Evolutionary conservation across 1,140 invertebrate genomes (phyloP), one percentile per base, ranked within the genome.

Genomic region (Hylyphantes graminicola): DNA sequence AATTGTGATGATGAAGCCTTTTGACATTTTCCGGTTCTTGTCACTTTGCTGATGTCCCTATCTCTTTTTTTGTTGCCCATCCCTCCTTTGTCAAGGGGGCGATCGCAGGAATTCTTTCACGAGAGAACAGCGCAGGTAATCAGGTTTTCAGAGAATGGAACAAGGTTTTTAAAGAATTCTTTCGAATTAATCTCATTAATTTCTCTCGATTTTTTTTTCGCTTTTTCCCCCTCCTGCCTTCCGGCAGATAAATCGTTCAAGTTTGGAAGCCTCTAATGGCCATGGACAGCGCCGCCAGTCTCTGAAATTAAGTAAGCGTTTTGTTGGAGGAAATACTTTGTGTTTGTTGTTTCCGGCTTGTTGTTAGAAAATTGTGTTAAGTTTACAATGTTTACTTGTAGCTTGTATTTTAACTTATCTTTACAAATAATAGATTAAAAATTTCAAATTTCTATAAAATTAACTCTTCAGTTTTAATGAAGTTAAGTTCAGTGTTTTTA

Each of bases 121-220:
- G 67, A 51, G 67, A 70, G 35, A 70, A 74, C 72, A 74, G 19
- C 51, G 51, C 51, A 51, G 72, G 72, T 74, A 74, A 74, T 76
- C 74, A 76, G 74, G 74, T 76, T 76, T 76, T 50, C 59, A 21
- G 55, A 13, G 59, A 63, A 76, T 11, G 63, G 59, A 59, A 76
- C 74, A 63, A 74, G 74, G 74, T 63, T 63, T 67, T 76, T 63
- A 76, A 63, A 59, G 59, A 50, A 63, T 76, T 63, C 59, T 76
- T 51, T 57, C 35, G 74, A 76, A 76, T 76, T 76, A 76, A 76
- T 76, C 74, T 76, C 74, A 76, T 76, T 76, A 76, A 76, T 76
- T 76, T 76, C 72, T 74, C 72, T 57, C 53, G 53, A 55, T 55
- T 55, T 74, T 74, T 70, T 63, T 76, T 63, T 15, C 35, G 15